A percentile compares a stretch with the other conserved stretches of the same genome.
phyloP scores from a whole-genome alignment of 2,797 vertebrate genomes.

The Diplodus sargus region DNA sequence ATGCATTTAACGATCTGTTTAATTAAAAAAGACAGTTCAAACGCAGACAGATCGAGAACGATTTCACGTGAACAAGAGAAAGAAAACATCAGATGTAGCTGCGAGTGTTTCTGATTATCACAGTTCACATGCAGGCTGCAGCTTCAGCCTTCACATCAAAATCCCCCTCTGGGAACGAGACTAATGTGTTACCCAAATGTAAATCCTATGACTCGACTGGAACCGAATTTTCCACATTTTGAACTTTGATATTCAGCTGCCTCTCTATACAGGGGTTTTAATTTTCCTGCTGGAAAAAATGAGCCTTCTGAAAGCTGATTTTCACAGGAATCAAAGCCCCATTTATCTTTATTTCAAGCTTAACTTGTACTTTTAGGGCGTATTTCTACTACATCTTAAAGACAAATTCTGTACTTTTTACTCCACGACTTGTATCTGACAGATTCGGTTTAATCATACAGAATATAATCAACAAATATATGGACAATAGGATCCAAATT shows the following conservation, averaged over 20 bases:
- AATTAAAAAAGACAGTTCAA: not conserved
- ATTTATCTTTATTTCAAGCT: not conserved
- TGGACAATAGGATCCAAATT: no score
- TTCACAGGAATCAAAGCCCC: not conserved
- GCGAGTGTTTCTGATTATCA: slow-evolving; percentile 51
- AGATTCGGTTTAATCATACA: no score
- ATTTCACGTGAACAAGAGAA: not conserved
- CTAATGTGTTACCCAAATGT: slow-evolving; percentile 62
- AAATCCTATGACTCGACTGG: slow-evolving; percentile 52
- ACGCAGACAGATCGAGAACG: not conserved
- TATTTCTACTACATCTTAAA: no score
- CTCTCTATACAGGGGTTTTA: not conserved
- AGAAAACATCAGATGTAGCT: not conserved
- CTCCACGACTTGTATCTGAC: no score
- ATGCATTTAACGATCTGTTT: not conserved
- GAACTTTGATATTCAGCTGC: slow-evolving; percentile 11
- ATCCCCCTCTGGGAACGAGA: slow-evolving; percentile 34
- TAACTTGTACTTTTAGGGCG: not conserved
- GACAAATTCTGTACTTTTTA: no score
- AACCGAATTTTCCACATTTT: slow-evolving; percentile 66
- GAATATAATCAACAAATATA: no score
- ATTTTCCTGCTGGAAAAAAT: slow-evolving; percentile 32
- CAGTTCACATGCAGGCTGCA: slow-evolving; percentile 38
- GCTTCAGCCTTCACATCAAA: slow-evolving; percentile 43
- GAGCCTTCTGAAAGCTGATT: not conserved